A percentile compares a stretch with the other conserved stretches of the same genome.
Conservation (phyloP, 2,888 invertebrate species). For the Drosophila pseudotalamancana region DNA sequence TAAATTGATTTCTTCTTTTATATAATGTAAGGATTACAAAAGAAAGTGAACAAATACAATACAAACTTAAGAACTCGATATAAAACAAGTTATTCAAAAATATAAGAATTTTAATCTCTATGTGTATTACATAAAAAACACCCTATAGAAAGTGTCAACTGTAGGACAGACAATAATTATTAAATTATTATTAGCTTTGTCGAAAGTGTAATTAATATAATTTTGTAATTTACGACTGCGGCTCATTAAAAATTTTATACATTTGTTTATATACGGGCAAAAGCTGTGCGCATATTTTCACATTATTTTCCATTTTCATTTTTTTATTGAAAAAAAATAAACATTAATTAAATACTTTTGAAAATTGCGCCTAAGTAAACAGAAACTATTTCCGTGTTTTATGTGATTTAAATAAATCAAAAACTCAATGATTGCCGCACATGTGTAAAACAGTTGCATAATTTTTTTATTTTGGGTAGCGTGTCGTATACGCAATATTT, state of each 20-base stretch:
- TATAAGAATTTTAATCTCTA: not conserved
- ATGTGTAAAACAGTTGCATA: not conserved
- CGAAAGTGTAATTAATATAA: slow-evolving; percentile 28
- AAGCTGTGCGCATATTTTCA: slow-evolving; percentile 12
- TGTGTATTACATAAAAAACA: not conserved
- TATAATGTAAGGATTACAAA: slow-evolving; percentile 34
- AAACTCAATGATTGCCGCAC: not conserved
- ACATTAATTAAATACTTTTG: slow-evolving; percentile 3
- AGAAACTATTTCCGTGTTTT: not conserved
- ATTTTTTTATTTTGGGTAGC: not conserved
- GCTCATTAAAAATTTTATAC: slow-evolving; percentile 15
- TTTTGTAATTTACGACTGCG: slow-evolving; percentile 14
- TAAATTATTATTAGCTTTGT: slow-evolving; percentile 11
- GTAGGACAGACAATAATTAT: not conserved
- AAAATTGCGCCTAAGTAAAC: not conserved
- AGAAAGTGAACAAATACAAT: not conserved
- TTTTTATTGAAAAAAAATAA: slow-evolving; percentile 8
- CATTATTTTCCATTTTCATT: slow-evolving; percentile 14
- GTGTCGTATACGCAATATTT: not conserved
- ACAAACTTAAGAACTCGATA: too few relatives aligned
- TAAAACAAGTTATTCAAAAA: too few relatives aligned
- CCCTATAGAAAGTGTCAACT: slow-evolving; percentile 13
- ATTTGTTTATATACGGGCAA: not conserved
- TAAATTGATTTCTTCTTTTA: not conserved
- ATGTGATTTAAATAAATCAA: not conserved